Evolutionary conservation across 1,140 invertebrate species (phyloP), one percentile per base, ranked within the genome.

Genomic region (Alviniconcha marisindica): DNA sequence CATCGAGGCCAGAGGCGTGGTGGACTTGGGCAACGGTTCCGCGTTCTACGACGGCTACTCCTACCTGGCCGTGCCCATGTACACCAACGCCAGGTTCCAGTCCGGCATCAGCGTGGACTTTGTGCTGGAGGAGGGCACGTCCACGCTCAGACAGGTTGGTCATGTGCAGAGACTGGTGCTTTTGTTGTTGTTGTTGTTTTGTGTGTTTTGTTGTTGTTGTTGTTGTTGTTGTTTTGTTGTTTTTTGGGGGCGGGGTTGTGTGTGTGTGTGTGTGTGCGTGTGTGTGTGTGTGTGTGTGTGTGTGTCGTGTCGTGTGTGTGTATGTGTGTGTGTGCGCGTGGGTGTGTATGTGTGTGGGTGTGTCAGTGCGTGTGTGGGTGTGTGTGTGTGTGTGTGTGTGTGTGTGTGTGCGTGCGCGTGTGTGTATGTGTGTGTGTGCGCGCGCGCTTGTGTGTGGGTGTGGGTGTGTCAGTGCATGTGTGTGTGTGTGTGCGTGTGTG

Each of bases 31-130:
- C 36, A 80, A 80, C 56, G 78, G 78, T 4, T 66, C 78, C 2
- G 78, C 78, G 56, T 69, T 40, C 24, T 80, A 60, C 38, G 40
- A 80, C 60, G 78, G 60, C 38, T 80, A 69, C 60, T 42, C 78
- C 33, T 80, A 21, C 40, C 78, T 80, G 56, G 18, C 78, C 36
- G 40, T 80, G 36, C 78, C 78, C 56, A 66, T 66, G 33, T 80
- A 80, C 78, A 28, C 33, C 56, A 80, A 69, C 40, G 78, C 78
- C 21, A 40, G 7, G 36, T 80, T 80, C 40, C 36, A 80, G 18
- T 14, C 56, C n/a, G 78, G 78, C 40, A 66, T 80, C 56, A 80
- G 36, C 36, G 56, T 80, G 56, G 78, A 66, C 56, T 80, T 80
- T 18, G 78, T 69, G 2, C 51, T 80, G 40, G 33, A 60, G 78